Evolutionary conservation across 2,888 invertebrate genomes (phyloP).

Genomic region (Dastarcus helophoroides): DNA sequence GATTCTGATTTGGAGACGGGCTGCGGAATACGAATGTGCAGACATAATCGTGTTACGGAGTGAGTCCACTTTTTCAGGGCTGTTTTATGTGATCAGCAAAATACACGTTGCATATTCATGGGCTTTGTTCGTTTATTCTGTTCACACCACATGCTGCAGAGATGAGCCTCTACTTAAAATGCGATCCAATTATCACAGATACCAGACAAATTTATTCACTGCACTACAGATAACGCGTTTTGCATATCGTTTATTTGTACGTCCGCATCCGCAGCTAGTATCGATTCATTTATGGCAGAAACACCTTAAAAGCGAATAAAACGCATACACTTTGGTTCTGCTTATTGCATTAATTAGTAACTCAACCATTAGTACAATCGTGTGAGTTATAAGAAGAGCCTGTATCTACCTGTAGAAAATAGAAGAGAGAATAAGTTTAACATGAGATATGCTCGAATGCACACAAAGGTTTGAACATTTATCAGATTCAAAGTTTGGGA

Average conservation of each 20-base stretch:
- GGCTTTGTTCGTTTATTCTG: slow-evolving; percentile 24
- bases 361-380: no score
- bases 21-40: slow-evolving; percentile 24
- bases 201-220: slow-evolving; percentile 22
- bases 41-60: slow-evolving; percentile 26
- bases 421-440: no score
- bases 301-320: no score
- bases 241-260: slow-evolving; percentile 16
- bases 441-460: no score
- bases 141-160: slow-evolving; percentile 18
- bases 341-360: no score
- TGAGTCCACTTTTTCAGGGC: slow-evolving; percentile 25
- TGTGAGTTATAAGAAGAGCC: no score
- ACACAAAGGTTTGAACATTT: no score
- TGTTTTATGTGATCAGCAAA: slow-evolving; percentile 30
- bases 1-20: slow-evolving; percentile 21
- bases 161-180: slow-evolving; percentile 20
- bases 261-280: not conserved
- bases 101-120: slow-evolving; percentile 31
- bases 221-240: slow-evolving; percentile 16
- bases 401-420: no score
- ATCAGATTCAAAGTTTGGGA: no score
- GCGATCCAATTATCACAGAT: slow-evolving; percentile 27
- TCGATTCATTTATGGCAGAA: no score
- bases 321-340: no score